Base-by-base conservation (phyloP, 2,888 invertebrate species). In the Arrhopalites spinosus region DNA sequence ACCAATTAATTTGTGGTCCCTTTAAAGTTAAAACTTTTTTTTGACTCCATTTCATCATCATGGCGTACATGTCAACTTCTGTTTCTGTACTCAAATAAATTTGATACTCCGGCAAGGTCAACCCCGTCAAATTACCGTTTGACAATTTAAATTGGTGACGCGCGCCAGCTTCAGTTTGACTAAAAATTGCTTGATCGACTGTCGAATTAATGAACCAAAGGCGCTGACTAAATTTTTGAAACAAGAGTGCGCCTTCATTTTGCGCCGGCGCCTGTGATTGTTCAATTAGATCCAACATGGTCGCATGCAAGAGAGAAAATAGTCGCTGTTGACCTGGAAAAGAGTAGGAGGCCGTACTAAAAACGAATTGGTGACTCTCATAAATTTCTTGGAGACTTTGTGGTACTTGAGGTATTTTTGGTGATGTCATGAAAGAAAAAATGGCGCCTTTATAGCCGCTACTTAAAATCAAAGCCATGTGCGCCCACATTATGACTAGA, bases 391-490 rank as follows among this genome's bases (percentile, higher is more conserved):
- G 25, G 43, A 68, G 1, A 27, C n/a, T 25, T 7, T 15, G 15
- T 1, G 68, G 68, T 2, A 68, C n/a, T 0, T 2, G 1, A 7
- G 68, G 68, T 1, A 50, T 1, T 11, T 7, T 25, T 1, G 23
- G 2, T 3, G 68, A 15, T 5, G 68, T 68, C 45, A 68, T 15
- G 15, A 68, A 43, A 8, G 68, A 8, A 17, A 50, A 68, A 15
- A 68, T 2, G 15, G 47, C 45, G 2, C 68, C 68, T 27, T 68
- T 68, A 17, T 50, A 68, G n/a, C 68, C 68, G 23, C 47, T 50
- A 13, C 50, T 68, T 8, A 68, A 27, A 2, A 68, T 43, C 11
- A 43, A 11, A 2, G 47, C 7, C 8, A 47, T 27, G 17, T 23
- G 25, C 1, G 68, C 3, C 68, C 68, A 68, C 36, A n/a, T n/a